Evolutionary conservation across 2,888 invertebrate species (phyloP).

Genomic region (Himalopsyche japonica): DNA sequence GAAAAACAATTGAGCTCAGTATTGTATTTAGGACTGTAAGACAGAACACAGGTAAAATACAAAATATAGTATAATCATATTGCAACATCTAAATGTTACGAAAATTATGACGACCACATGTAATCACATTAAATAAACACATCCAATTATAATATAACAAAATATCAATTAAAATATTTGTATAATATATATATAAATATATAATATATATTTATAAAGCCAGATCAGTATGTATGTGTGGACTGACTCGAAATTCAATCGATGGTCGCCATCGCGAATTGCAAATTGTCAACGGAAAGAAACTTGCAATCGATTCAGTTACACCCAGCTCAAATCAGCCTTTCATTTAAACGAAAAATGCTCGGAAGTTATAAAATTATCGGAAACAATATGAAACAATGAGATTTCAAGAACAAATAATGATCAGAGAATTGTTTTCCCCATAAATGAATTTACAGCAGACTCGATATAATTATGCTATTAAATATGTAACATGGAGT

Average conservation of each 20-base stretch:
- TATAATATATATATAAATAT: too few relatives aligned
- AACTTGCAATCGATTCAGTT: constrained; percentile 40
- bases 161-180: constrained; percentile 15
- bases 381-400: not conserved
- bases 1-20: constrained; percentile 14
- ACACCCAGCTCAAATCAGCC: constrained; percentile 59
- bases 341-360: constrained; percentile 29
- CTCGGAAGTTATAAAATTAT: not conserved
- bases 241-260: constrained; percentile 28
- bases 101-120: constrained; percentile 41
- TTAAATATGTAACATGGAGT: not conserved
- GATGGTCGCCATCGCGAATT: not conserved
- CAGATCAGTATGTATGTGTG: constrained; percentile 19
- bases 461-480: not conserved
- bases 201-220: constrained; percentile 20
- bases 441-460: not conserved
- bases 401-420: not conserved
- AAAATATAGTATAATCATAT: constrained; percentile 35
- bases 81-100: constrained; percentile 41
- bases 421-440: not conserved
- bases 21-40: constrained; percentile 37
- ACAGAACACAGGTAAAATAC: constrained; percentile 38
- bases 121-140: constrained; percentile 40
- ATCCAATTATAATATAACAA: constrained; percentile 36
- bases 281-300: constrained; percentile 12